These are phyloP conservation scores for Perdita meconis DNA, from an alignment of 2,888 invertebrate species.

Conservation along the genomic window DNA sequence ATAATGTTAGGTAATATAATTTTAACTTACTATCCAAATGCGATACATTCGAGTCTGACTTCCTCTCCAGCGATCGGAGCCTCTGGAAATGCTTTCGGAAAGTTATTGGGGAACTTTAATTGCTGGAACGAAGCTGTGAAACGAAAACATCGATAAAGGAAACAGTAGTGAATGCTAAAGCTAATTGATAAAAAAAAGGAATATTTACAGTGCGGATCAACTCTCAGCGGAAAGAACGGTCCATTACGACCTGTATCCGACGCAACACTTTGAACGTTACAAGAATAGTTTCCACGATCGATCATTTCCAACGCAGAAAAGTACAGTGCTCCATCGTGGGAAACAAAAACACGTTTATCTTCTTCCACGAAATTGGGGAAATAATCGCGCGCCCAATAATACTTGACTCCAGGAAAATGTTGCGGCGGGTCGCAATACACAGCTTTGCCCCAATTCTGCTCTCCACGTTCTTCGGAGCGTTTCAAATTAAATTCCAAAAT, in stretches of 20 bases:
- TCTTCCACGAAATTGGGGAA: constrained; percentile 97
- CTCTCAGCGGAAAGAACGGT: constrained; percentile 93
- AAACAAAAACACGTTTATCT: constrained; percentile 96
- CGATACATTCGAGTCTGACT: constrained; percentile 96
- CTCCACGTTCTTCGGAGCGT: constrained; percentile 92
- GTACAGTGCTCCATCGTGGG: constrained; percentile 96
- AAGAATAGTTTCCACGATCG: constrained; percentile 95
- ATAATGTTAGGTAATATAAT: neutral
- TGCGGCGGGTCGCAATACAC: constrained; percentile 97
- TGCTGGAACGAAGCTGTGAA: constrained; percentile 92
- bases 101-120: constrained; percentile 96
- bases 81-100: constrained; percentile 97
- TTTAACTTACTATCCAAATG: constrained; percentile 93
- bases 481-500: constrained; percentile 96
- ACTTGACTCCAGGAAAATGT: constrained; percentile 94
- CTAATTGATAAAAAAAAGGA: constrained; percentile 7
- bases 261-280: constrained; percentile 94
- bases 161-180: neutral
- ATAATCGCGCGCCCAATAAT: constrained; percentile 95
- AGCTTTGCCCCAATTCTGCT: constrained; percentile 97
- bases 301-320: constrained; percentile 97
- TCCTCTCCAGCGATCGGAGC: constrained; percentile 95
- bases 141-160: constrained; percentile 3
- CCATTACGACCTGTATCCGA: constrained; percentile 95
- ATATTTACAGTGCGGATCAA: constrained; percentile 91